Evolutionary conservation across 1,140 invertebrate genomes (phyloP), one percentile per base, ranked within the genome.

Genomic region (Dinoponera quadriceps): DNA sequence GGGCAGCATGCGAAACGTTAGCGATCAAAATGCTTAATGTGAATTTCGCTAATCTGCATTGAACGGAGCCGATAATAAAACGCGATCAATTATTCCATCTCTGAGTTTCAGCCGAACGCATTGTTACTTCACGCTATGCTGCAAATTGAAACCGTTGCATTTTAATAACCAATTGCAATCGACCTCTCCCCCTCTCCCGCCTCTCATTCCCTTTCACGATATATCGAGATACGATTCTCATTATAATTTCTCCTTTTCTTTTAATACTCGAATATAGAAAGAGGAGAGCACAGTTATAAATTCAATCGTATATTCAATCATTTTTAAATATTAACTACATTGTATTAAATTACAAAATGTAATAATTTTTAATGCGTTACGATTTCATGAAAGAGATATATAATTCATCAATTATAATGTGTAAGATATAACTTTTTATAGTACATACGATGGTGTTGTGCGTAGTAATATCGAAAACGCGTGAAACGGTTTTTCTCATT

Each of bases 91-190:
- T 74, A n/a, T 48, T 48, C 72, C 38, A 27, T 44, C 55, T 62
- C 33, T 44, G 55, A 73, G 22, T 59, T 73, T 59, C 55, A 27
- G 60, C 48, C 60, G 1, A 44, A 74, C 60, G 18, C 22, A 27
- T 60, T 62, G 29, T 60, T 73, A 55, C 22, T 62, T 48, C 16
- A 16, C 22, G 7, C 38, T 11, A 27, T 57, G 18, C 5, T n/a
- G 25, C 22, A 27, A 27, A 74, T 48, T 62, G 18, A 74, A 44
- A 44, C 38, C 38, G 38, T 44, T 44, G 38, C 38, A 74, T 74
- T 74, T 74, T 62, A 74, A 74, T 60, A 48, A 29, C 25, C 22
- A 59, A 38, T 57, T 73, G 33, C 33, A 48, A 73, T 59, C 33
- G 4, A 57, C 25, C 29, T 57, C 38, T 72, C 11, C 7, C 33